Evolutionary conservation across 2,888 invertebrate genomes (phyloP), one percentile per base, ranked within the genome.

Genomic region (Biston betularia): DNA sequence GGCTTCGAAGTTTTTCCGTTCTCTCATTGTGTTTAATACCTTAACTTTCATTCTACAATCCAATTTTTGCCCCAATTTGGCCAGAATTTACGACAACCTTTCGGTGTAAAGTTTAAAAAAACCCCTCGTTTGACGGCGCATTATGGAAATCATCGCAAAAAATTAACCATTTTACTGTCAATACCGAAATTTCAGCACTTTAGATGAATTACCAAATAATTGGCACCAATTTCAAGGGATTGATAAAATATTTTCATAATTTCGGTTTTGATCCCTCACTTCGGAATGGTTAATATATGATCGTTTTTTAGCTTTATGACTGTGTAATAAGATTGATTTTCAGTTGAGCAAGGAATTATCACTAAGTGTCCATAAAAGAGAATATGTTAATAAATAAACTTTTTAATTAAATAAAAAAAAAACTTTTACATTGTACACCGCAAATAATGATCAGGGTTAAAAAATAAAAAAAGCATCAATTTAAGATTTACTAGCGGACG

Each of bases 101-200:
- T 49, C 58, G 58, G 49, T 58, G 58, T 59, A 42, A 65, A 55
- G 53, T 66, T 62, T 57, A 61, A 66, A 66, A 62, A 62, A 58
- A 11, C 14, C 24, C n/a, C 34, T 42, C 15, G 49, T 61, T 58
- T 62, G 62, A 65, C 54, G 24, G 45, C 65, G 14, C 33, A 69
- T 65, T 65, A 63, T 65, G 63, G 65, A 60, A 62, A 65, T 68
- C 49, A 68, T 69, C 54, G 55, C 49, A 34, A 65, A 69, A 38
- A 63, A 48, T 42, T 12, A 50, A 35, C 33, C 52, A 42, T 57
- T 33, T 24, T 14, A 38, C 38, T 1, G 6, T 53, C 52, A 50
- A n/a, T 52, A 54, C 54, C 34, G 24, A 58, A 61, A 64, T 56
- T 15, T 24, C 34, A 15, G 50, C 54, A 62, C 12, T 68, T 62